Base-by-base conservation (phyloP, 2,888 invertebrate genomes). In the Mesochorus sp. region DNA sequence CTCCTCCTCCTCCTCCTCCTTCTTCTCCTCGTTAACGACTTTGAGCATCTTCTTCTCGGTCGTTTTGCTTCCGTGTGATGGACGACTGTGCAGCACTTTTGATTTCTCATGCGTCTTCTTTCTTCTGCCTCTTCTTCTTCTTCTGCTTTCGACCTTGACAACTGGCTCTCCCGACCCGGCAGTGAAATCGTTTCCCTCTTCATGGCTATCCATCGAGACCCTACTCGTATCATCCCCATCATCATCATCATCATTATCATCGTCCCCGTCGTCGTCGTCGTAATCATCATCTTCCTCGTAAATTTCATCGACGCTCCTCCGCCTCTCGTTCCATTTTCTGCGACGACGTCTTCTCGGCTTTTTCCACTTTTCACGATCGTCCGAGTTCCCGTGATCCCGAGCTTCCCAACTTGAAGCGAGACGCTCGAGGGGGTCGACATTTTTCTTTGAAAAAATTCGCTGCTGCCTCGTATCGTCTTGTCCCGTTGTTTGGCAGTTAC, bases 61-160 rank as follows among this genome's bases (percentile, higher is more conserved):
- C n/a, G n/a, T n/a, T 64, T 70, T 14, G 62, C 28, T n/a, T n/a
- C n/a, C n/a, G n/a, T n/a, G n/a, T n/a, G n/a, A n/a, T n/a, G n/a
- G n/a, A n/a, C n/a, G n/a, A n/a, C n/a, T n/a, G n/a, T n/a, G n/a
- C n/a, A n/a, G n/a, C n/a, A n/a, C n/a, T n/a, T n/a, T n/a, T n/a
- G n/a, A n/a, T n/a, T n/a, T n/a, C n/a, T n/a, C n/a, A n/a, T n/a
- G n/a, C 47, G 31, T 31, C 71, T 49, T 53, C 44, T 28, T 64
- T 76, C 76, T 49, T 74, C 39, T 68, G 62, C 77, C 73, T 57
- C 73, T 76, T 21, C 74, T 44, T 68, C 79, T 74, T 81, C 55
- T 51, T 76, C 71, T 68, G 44, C 70, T 24, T 28, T 37, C 51
- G 28, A 53, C 8, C 44, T 37, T 49, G 28, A 24, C 68, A 21